Evolutionary conservation across 2,888 invertebrate species (phyloP).

Genomic region (Nomada lathburiana): DNA sequence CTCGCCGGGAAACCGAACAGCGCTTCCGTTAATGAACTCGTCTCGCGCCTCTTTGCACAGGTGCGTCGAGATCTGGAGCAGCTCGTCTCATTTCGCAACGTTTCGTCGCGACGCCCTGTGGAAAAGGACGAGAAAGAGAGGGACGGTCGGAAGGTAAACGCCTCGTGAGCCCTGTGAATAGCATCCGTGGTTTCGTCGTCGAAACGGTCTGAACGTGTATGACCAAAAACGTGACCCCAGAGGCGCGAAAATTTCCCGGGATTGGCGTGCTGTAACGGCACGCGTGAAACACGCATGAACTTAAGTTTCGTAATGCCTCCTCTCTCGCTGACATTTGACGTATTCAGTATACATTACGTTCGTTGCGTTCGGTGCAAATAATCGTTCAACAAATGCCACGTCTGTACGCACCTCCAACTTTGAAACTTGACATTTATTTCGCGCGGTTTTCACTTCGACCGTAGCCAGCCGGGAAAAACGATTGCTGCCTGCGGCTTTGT

Average conservation of each 20-base stretch:
- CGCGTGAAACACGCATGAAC: constrained; percentile 1
- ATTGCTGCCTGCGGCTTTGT: constrained; percentile 7
- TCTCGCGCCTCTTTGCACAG: constrained; percentile 40
- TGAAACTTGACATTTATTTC: constrained; percentile 55
- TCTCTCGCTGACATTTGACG: constrained; percentile 65
- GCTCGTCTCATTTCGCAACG: constrained; percentile 26
- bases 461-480: constrained; percentile 17
- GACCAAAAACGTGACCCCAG: constrained; percentile 47
- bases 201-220: constrained; percentile 8
- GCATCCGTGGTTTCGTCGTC: not conserved
- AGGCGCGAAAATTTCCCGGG: constrained; percentile 47
- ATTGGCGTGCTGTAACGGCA: constrained; percentile 28
- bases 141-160: constrained; percentile 1
- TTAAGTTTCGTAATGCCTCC: constrained; percentile 49
- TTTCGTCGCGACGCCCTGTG: not conserved
- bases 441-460: constrained; percentile 37
- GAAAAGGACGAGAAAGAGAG: constrained; percentile 5
- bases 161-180: not conserved
- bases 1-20: constrained; percentile 50
- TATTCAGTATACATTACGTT: constrained; percentile 63
- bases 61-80: constrained; percentile 29
- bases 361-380: constrained; percentile 62
- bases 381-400: constrained; percentile 69
- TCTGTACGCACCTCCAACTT: constrained; percentile 51
- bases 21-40: constrained; percentile 62